Evolutionary conservation across 2,113 vertebrate species (phyloP).

Genomic region (Ciconia maguari): DNA sequence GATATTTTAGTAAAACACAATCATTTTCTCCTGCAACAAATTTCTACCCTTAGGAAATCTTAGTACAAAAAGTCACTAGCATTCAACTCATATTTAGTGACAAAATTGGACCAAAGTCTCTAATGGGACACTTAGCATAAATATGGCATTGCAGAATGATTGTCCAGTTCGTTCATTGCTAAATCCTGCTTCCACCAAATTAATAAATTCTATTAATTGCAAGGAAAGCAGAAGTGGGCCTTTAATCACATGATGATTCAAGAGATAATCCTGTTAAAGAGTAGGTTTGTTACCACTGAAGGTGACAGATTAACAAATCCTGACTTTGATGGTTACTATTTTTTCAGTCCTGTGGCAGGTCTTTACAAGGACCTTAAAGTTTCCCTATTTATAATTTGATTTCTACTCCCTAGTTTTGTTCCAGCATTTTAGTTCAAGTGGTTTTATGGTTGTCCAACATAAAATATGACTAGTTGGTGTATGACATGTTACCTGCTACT

Average conservation of each 20-base stretch:
- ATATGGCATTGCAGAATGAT: not conserved
- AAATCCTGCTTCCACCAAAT: not conserved
- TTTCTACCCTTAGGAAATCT: not conserved
- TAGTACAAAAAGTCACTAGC: not conserved
- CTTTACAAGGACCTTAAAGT: not conserved
- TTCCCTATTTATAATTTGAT: not conserved
- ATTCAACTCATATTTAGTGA: not conserved
- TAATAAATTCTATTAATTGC: not conserved
- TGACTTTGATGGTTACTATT: not conserved
- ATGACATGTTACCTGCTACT: slow-evolving; percentile 59
- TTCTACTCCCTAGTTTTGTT: not conserved
- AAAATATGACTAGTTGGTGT: slow-evolving; percentile 27
- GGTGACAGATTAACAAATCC: not conserved
- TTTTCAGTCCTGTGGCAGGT: not conserved
- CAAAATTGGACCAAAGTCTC: not conserved
- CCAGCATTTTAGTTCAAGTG: slow-evolving; percentile 20
- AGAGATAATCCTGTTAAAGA: not conserved
- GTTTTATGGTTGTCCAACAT: slow-evolving; percentile 19
- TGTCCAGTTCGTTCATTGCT: not conserved
- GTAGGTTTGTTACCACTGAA: not conserved
- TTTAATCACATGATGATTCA: not conserved
- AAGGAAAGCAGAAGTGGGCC: not conserved
- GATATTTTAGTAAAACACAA: not conserved
- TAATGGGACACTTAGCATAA: not conserved
- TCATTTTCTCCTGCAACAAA: not conserved